These are phyloP conservation scores for Drosophila setosimentum DNA, from an alignment of 2,888 invertebrate species.

Conservation along the genomic window DNA sequence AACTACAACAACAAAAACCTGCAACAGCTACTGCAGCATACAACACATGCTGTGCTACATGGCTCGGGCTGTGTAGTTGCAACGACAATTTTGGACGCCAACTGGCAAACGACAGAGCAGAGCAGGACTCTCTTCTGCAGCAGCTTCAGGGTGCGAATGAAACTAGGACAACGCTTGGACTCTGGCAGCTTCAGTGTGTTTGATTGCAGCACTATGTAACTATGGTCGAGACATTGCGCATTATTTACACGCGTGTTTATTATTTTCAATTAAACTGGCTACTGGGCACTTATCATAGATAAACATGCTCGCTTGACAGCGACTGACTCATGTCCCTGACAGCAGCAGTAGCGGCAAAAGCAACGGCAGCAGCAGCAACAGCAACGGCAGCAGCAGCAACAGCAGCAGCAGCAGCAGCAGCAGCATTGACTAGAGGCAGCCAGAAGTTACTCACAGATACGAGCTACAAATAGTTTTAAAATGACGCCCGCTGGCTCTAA, in stretches of 20 bases:
- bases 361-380: too few relatives aligned
- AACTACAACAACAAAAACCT: slow-evolving; percentile 37
- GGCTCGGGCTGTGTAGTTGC: slow-evolving; percentile 55
- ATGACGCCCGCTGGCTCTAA: slow-evolving; percentile 43
- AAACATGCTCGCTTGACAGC: slow-evolving; percentile 47
- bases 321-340: slow-evolving; percentile 66
- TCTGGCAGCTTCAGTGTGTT: slow-evolving; percentile 24
- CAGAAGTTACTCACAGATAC: slow-evolving; percentile 59
- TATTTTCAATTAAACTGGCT: slow-evolving; percentile 75
- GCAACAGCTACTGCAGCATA: slow-evolving; percentile 66
- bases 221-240: slow-evolving; percentile 59
- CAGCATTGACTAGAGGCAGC: background rate
- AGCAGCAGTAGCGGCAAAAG: slow-evolving; percentile 28
- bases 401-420: background rate
- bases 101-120: slow-evolving; percentile 8
- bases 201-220: slow-evolving; percentile 17
- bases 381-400: too few relatives aligned
- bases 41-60: slow-evolving; percentile 81
- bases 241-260: slow-evolving; percentile 80
- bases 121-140: slow-evolving; percentile 40
- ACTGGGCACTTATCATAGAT: slow-evolving; percentile 64
- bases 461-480: slow-evolving; percentile 61
- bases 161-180: slow-evolving; percentile 44
- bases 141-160: slow-evolving; percentile 27
- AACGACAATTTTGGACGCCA: slow-evolving; percentile 56